Percentiles rank a stretch among this genome's conserved stretches.
phyloP scores from a whole-genome alignment of 2,113 vertebrate species.

The Onychostruthus taczanowskii region DNA sequence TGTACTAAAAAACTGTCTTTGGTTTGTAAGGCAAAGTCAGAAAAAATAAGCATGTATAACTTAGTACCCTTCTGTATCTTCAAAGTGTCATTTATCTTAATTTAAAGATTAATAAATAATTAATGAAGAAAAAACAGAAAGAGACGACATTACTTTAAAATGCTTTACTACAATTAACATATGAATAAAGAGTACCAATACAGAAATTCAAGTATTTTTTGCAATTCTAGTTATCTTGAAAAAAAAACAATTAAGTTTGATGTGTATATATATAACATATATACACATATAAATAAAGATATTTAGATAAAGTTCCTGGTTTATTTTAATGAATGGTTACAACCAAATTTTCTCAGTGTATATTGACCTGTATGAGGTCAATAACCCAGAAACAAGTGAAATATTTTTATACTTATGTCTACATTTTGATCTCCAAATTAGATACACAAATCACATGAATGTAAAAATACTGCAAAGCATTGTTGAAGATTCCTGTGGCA shows the following conservation, averaged over 20 bases:
- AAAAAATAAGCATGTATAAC: neutral
- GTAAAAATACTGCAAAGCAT: neutral
- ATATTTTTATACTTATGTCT: neutral
- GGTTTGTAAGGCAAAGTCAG: neutral
- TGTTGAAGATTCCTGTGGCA: neutral
- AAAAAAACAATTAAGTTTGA: neutral
- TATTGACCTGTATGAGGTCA: neutral
- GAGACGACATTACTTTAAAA: neutral
- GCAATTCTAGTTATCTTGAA: neutral
- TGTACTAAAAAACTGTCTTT: neutral
- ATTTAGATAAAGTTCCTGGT: neutral
- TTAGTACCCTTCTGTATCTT: neutral
- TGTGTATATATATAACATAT: neutral
- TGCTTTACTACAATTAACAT: neutral
- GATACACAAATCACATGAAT: neutral
- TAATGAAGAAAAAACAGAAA: neutral
- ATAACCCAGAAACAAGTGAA: neutral
- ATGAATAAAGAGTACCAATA: neutral
- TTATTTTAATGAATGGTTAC: neutral
- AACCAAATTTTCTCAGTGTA: neutral
- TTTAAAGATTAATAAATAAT: neutral
- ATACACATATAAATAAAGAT: neutral
- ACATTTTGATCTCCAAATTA: constrained; percentile 5
- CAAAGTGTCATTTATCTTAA: neutral
- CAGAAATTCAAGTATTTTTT: neutral